A percentile compares a stretch with the other conserved stretches of the same genome.
phyloP scores from a whole-genome alignment of 2,113 vertebrate species.

The Sinocyclocheilus maitianheensis region DNA sequence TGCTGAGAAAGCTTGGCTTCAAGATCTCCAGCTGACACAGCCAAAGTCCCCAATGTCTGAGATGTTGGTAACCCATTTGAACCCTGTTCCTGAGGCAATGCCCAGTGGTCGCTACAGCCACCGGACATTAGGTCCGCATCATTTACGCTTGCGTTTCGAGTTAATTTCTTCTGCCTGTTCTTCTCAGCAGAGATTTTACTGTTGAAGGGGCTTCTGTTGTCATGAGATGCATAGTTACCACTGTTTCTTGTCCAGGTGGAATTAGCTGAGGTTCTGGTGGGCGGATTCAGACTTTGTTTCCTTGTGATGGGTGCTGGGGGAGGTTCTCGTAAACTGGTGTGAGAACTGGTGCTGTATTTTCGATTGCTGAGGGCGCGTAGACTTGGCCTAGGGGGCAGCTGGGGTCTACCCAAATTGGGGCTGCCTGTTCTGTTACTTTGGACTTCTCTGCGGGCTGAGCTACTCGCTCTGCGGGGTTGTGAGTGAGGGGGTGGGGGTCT shows the following conservation, averaged over 20 bases:
- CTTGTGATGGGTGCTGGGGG: slow-evolving; percentile 36
- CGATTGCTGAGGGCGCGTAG: slow-evolving; percentile 56
- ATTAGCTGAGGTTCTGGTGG: slow-evolving; percentile 52
- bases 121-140: slow-evolving; percentile 61
- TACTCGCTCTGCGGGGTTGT: slow-evolving; percentile 14
- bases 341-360: slow-evolving; percentile 31
- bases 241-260: slow-evolving; percentile 64
- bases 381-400: slow-evolving; percentile 71
- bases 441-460: slow-evolving; percentile 15
- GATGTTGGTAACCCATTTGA: slow-evolving; percentile 65
- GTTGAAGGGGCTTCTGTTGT: slow-evolving; percentile 49
- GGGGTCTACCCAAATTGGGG: slow-evolving; percentile 67
- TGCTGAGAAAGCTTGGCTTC: slow-evolving; percentile 92
- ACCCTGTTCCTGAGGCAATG: slow-evolving; percentile 41
- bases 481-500: slow-evolving; percentile 47
- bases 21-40: slow-evolving; percentile 72
- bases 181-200: slow-evolving; percentile 57
- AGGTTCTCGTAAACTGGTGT: not conserved
- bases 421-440: slow-evolving; percentile 63
- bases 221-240: slow-evolving; percentile 44
- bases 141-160: slow-evolving; percentile 61
- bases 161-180: slow-evolving; percentile 69
- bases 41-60: slow-evolving; percentile 60
- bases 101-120: slow-evolving; percentile 27
- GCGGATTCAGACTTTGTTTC: slow-evolving; percentile 33